Evolutionary conservation across 1,140 invertebrate genomes (phyloP).

Genomic region (Bombus ignitus): DNA sequence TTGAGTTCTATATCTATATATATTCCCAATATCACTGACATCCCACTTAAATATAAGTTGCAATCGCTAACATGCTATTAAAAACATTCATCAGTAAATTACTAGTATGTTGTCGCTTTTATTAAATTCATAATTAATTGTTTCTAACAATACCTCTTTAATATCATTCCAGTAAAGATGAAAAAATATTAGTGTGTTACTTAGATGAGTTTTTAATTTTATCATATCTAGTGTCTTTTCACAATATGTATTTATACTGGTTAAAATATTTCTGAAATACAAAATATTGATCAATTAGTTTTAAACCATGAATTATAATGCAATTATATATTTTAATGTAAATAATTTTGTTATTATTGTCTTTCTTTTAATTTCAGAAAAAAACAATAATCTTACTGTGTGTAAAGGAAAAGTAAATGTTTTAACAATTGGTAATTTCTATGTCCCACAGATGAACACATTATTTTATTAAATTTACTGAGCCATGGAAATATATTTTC

Average conservation of each 20-base stretch:
- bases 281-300: constrained; percentile 32
- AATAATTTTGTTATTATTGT: not conserved
- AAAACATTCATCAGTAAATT: constrained; percentile 44
- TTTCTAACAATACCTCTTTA: constrained; percentile 69
- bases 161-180: constrained; percentile 74
- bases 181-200: constrained; percentile 73
- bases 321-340: not conserved
- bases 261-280: constrained; percentile 72
- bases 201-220: constrained; percentile 72
- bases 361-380: not conserved
- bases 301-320: not conserved
- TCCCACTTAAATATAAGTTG: constrained; percentile 74
- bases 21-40: constrained; percentile 74
- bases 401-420: constrained; percentile 68
- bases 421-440: constrained; percentile 65
- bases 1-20: constrained; percentile 76
- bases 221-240: constrained; percentile 44
- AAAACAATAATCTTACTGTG: constrained; percentile 60
- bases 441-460: constrained; percentile 63
- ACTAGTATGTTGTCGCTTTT: not conserved
- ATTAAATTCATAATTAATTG: not conserved
- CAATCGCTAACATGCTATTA: constrained; percentile 70
- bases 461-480: constrained; percentile 65
- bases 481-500: constrained; percentile 70
- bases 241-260: constrained; percentile 46